Percentiles rank a stretch among this genome's conserved stretches.
phyloP scores from a whole-genome alignment of 2,797 vertebrate species.

The Sphaeramia orbicularis region DNA sequence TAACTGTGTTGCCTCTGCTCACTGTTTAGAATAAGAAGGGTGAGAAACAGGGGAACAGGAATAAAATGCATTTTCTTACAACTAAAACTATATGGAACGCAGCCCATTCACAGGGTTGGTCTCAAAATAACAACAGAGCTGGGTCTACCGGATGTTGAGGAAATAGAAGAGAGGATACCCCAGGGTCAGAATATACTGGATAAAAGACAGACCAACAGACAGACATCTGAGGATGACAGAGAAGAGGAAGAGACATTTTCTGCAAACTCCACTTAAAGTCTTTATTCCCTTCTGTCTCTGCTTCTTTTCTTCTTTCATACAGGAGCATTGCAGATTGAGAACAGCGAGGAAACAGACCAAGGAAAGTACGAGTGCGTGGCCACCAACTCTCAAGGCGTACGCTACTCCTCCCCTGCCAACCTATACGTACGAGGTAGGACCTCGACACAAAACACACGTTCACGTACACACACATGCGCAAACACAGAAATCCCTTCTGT shows the following conservation, averaged over 20 bases:
- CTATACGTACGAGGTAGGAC: conserved; percentile 99
- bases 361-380: conserved; percentile 99
- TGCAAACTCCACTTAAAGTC: conserved; percentile 20
- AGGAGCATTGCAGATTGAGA: conserved; percentile 98
- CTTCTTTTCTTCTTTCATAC: conserved; percentile 65
- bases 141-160: conserved; percentile 44
- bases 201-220: conserved; percentile 20
- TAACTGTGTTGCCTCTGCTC: conserved; percentile 8
- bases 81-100: neutral
- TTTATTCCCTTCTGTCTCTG: conserved; percentile 21
- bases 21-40: conserved; percentile 10
- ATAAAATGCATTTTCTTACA: conserved; percentile 36
- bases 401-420: conserved; percentile 98
- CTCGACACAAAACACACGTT: conserved; percentile 38
- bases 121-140: conserved; percentile 29
- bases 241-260: conserved; percentile 28
- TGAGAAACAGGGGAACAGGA: neutral
- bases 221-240: conserved; percentile 34
- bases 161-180: conserved; percentile 13
- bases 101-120: conserved; percentile 25
- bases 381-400: conserved; percentile 96
- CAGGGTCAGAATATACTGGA: conserved; percentile 30
- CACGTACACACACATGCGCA: conserved; percentile 47
- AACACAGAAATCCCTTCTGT: conserved; percentile 36
- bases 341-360: conserved; percentile 98